Evolutionary conservation across 2,888 invertebrate genomes (phyloP).

Genomic region (Agapostemon virescens): DNA sequence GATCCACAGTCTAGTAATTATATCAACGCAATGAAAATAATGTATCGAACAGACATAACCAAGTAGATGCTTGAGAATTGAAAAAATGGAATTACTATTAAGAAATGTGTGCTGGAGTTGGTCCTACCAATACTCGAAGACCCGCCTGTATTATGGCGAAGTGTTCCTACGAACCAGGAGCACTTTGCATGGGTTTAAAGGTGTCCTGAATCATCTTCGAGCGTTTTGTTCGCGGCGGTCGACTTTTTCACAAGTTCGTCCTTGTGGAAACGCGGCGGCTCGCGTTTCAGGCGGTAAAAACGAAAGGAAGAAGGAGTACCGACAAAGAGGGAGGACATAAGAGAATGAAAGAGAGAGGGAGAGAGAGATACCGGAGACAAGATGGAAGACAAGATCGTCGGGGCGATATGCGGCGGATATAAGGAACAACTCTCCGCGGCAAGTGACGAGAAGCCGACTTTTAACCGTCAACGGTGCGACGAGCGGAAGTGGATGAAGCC

Average conservation of each 20-base stretch:
- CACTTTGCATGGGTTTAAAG: neutral
- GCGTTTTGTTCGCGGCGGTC: slow-evolving; percentile 15
- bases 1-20: neutral
- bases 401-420: slow-evolving; percentile 43
- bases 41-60: neutral
- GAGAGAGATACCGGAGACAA: slow-evolving; percentile 23
- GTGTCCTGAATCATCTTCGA: neutral
- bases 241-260: slow-evolving; percentile 10
- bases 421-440: slow-evolving; percentile 57
- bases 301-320: slow-evolving; percentile 19
- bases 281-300: slow-evolving; percentile 10
- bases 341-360: neutral
- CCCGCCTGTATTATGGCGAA: neutral
- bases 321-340: neutral
- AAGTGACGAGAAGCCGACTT: slow-evolving; percentile 67
- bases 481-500: slow-evolving; percentile 70
- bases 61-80: neutral
- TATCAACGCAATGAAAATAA: neutral
- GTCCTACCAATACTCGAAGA: neutral
- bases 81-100: neutral
- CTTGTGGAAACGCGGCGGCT: neutral
- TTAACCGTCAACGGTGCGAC: slow-evolving; percentile 68
- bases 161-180: neutral
- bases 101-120: neutral
- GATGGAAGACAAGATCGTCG: slow-evolving; percentile 48